Percentiles rank a stretch among this genome's conserved stretches.
These are phyloP conservation scores for Calosoma granatense DNA, from an alignment of 1,140 invertebrate species.

Conservation along the genomic window DNA sequence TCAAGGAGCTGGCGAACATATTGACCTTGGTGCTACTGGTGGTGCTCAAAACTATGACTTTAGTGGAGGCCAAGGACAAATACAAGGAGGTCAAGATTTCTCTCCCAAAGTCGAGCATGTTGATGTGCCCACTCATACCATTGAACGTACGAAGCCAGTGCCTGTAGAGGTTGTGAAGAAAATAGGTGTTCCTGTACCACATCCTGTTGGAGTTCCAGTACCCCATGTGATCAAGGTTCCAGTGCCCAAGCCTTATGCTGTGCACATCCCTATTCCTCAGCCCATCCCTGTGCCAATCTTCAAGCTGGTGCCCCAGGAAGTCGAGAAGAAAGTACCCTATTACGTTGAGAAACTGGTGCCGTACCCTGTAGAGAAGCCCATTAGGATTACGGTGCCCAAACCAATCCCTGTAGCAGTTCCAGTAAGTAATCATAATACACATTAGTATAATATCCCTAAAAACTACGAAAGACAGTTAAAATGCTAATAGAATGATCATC, in stretches of 20 bases:
- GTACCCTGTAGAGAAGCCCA: conserved; percentile 65
- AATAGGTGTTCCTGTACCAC: conserved; percentile 61
- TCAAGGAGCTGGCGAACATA: no score
- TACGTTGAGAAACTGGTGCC: conserved; percentile 66
- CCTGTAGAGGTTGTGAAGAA: conserved; percentile 65
- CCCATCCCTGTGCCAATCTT: conserved; percentile 63
- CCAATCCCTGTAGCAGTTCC: conserved; percentile 62
- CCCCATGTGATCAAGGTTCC: conserved; percentile 63
- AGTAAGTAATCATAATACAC: no score
- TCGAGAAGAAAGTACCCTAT: conserved; percentile 65
- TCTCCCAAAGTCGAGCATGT: conserved; percentile 26
- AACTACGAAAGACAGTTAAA: no score
- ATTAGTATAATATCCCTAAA: no score
- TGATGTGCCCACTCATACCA: conserved; percentile 40
- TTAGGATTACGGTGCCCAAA: conserved; percentile 66
- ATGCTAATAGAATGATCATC: no score
- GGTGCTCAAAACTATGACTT: no score
- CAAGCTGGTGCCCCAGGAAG: conserved; percentile 50
- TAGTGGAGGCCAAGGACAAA: no score
- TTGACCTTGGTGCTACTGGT: no score
- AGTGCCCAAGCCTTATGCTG: conserved; percentile 63
- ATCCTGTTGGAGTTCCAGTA: conserved; percentile 61
- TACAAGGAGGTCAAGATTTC: conserved; percentile 12
- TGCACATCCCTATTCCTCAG: conserved; percentile 58
- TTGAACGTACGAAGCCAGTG: conserved; percentile 55